A percentile compares a stretch with the other conserved stretches of the same genome.
These are phyloP conservation scores for Bellardia bayeri DNA, from an alignment of 2,888 invertebrate species.

Conservation along the genomic window DNA sequence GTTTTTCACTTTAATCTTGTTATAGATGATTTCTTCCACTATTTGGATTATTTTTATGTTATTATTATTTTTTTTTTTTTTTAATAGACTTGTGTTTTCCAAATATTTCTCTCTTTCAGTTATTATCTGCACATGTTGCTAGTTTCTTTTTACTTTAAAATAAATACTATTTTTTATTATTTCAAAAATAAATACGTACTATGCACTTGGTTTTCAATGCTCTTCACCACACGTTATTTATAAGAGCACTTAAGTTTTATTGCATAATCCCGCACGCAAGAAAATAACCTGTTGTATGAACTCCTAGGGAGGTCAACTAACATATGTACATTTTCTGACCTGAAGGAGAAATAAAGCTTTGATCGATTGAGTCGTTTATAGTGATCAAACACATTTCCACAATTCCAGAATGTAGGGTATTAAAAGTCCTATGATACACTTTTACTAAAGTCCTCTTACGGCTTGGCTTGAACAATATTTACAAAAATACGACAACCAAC, in stretches of 20 bases:
- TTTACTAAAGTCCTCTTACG: neutral
- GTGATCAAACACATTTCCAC: neutral
- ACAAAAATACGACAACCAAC: neutral
- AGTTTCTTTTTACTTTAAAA: slow-evolving; percentile 32
- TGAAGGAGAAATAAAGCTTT: neutral
- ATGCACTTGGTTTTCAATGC: neutral
- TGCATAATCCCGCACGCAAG: neutral
- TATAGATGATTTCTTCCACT: slow-evolving; percentile 18
- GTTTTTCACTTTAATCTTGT: slow-evolving; percentile 25
- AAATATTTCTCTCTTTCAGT: slow-evolving; percentile 5
- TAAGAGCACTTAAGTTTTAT: neutral
- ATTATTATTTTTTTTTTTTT: slow-evolving; percentile 17
- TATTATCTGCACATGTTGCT: slow-evolving; percentile 48
- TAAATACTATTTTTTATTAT: slow-evolving; percentile 24
- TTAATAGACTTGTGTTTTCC: slow-evolving; percentile 18
- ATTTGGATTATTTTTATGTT: neutral
- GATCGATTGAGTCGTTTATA: neutral
- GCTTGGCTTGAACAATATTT: neutral
- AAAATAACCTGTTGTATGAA: neutral
- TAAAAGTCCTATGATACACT: neutral
- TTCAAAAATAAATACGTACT: neutral
- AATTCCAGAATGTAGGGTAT: neutral
- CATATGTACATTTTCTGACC: neutral
- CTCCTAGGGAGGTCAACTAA: neutral
- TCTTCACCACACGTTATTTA: neutral